Base-by-base conservation (phyloP, 2,888 invertebrate species). In the Lasius platythorax region DNA sequence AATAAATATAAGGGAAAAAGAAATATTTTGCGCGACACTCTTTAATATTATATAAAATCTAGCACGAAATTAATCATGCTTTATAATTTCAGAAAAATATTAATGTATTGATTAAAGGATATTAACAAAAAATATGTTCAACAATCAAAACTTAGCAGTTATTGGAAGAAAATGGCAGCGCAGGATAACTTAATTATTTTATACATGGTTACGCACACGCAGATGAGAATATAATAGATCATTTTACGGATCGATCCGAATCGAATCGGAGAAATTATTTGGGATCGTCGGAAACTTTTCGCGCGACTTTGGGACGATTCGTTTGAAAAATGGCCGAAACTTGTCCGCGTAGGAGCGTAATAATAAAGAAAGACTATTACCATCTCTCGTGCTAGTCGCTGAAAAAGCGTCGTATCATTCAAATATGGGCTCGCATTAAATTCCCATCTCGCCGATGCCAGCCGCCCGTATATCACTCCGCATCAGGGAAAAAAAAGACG, bases 291-390 rank as follows among this genome's bases (percentile, higher is more conserved):
- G n/a, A 63, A 73, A 81, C 46, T 81, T 53, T 50, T 28, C 33
- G 79, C 28, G 23, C 23, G 46, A 74, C 61, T 81, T 73, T 46
- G 12, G 28, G 18, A 23, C 58, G 23, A 33, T 23, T 73, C 61
- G 23, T n/a, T 73, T 73, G 74, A 79, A 79, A 79, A 81, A 81
- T 61, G 46, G 61, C 61, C 33, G 74, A 81, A 73, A 72, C 61
- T 73, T 79, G 79, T 79, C 28, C 46, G 56, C 56, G 43, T 43
- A 43, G 68, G 56, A 37, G 46, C 28, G 74, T 46, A 73, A 81
- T 81, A 81, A 81, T 81, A 81, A 81, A 73, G 74, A 81, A 81
- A 61, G 74, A 81, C 74, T 81, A 81, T 81, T 81, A 61, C 74
- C 74, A 61, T 74, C 53, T 53, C 53, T 53, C 58, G 73, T 43